These are phyloP conservation scores for Coenonympha glycerion DNA, from an alignment of 2,888 invertebrate genomes.

Conservation along the genomic window DNA sequence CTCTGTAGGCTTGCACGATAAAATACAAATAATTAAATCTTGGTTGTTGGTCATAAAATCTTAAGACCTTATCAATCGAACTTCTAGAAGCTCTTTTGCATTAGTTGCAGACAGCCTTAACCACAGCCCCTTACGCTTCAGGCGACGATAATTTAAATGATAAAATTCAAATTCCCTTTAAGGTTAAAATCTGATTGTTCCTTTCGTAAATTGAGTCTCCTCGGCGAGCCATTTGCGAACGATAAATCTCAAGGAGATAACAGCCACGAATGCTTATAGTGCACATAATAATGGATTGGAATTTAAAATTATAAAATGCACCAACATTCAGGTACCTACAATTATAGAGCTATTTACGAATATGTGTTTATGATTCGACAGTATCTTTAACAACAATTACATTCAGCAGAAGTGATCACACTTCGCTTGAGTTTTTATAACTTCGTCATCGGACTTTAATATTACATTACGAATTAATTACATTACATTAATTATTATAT, in stretches of 20 bases:
- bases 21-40: too few relatives aligned
- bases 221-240: neutral
- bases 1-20: too few relatives aligned
- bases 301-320: too few relatives aligned
- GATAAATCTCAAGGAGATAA: neutral
- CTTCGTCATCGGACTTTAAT: too few relatives aligned
- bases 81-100: conserved; percentile 55
- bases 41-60: conserved; percentile 51
- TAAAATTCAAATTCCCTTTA: conserved; percentile 52
- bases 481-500: too few relatives aligned
- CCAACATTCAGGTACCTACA: too few relatives aligned
- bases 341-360: too few relatives aligned
- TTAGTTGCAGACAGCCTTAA: conserved; percentile 65
- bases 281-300: neutral
- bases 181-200: conserved; percentile 3
- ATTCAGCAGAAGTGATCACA: too few relatives aligned
- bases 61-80: conserved; percentile 38
- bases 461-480: too few relatives aligned
- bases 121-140: conserved; percentile 46
- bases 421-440: too few relatives aligned
- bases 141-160: conserved; percentile 66
- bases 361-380: too few relatives aligned
- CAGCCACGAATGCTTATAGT: neutral
- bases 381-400: too few relatives aligned
- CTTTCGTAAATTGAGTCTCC: conserved; percentile 3